Evolutionary conservation across 2,797 vertebrate species (phyloP), one percentile per base, ranked within the genome.

Genomic region (Mus caroli): DNA sequence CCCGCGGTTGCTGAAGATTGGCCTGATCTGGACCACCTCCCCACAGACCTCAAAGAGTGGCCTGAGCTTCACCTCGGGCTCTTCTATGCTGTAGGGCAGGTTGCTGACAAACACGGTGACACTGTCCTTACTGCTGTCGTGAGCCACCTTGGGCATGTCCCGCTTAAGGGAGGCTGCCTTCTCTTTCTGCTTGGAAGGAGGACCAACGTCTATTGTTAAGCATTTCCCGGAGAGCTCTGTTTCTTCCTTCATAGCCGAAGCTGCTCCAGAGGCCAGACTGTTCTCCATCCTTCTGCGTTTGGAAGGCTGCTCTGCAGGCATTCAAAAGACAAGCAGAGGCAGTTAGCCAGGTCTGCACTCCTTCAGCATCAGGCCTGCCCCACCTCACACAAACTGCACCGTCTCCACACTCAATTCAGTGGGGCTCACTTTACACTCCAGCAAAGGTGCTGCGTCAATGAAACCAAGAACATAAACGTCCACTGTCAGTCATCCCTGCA

Each of bases 81-180:
- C 99, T 14, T 98, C 95, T 98, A 99, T 98, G 58, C 97, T 99
- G 97, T 99, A 99, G 28, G 99, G 95, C 88, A 99, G 98, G 98
- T 99, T 99, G 98, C 99, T 99, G 98, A 99, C 98, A 34, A 99
- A 99, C 22, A 99, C 99, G 0, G 99, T 99, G 97, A 98, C 91
- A 0, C 95, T 97, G 3, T 99, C 99, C 62, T 99, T 99, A 73
- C 98, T 99, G 52, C 99, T 98, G 97, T 99, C 99, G 0, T 98
- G 98, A 5, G 97, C 78, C 31, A 99, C 98, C 1, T 98, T 99
- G 73, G 98, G 98, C 60, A 97, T 0, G 8, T 98, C 99, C 94
- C 97, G 98, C 73, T 98, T 97, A n/a, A 97, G 96, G 60, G 95
- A 60, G 0, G 94, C 98, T 0, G 98, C 98, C 82, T 98, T 99